Evolutionary conservation across 2,888 invertebrate species (phyloP).

Genomic region (Linnaemya tessellans): DNA sequence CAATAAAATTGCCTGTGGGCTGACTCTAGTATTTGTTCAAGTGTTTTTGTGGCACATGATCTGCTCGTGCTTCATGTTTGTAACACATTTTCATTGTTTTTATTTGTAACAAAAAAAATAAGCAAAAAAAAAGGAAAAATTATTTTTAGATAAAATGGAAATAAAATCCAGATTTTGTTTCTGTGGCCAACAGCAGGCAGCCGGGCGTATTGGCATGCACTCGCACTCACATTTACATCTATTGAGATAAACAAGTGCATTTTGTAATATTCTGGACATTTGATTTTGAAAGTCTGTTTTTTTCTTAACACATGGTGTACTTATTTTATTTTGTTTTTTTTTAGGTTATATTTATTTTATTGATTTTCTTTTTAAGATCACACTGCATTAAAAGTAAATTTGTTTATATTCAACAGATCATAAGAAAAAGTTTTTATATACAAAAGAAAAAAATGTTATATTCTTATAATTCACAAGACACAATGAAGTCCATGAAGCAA

Average conservation of each 20-base stretch:
- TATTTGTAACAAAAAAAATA: background rate
- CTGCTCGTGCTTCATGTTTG: slow-evolving; percentile 58
- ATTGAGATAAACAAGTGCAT: slow-evolving; percentile 39
- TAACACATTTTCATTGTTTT: slow-evolving; percentile 63
- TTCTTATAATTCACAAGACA: background rate
- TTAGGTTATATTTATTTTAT: background rate
- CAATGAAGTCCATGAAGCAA: background rate
- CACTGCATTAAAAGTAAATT: slow-evolving; percentile 15
- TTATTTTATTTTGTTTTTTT: background rate
- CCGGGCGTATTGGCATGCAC: background rate
- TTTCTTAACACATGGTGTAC: background rate
- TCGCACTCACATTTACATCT: background rate
- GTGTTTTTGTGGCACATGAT: slow-evolving; percentile 39
- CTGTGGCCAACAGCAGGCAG: slow-evolving; percentile 18
- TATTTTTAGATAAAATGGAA: slow-evolving; percentile 55
- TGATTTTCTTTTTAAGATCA: background rate
- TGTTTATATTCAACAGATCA: slow-evolving; percentile 24
- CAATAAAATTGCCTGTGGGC: slow-evolving; percentile 12
- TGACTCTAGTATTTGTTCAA: slow-evolving; percentile 33
- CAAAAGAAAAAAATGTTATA: background rate
- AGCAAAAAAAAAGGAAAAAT: background rate
- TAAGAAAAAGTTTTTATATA: background rate
- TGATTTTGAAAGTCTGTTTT: background rate
- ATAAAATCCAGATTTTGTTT: slow-evolving; percentile 23
- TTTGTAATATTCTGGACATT: slow-evolving; percentile 50